Base-by-base conservation (phyloP, 2,113 vertebrate genomes). In the Poecilia latipinna region DNA sequence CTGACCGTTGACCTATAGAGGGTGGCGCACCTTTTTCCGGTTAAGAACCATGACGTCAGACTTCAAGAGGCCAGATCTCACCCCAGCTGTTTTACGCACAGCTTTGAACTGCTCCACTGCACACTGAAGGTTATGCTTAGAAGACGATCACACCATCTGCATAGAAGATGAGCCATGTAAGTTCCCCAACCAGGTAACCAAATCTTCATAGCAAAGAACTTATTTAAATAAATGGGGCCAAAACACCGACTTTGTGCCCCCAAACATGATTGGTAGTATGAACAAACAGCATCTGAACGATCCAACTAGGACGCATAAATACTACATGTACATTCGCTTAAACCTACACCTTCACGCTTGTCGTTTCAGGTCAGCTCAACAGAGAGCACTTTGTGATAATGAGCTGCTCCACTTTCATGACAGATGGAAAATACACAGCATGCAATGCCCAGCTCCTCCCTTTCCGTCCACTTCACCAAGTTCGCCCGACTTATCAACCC, bases 381-480 rank as follows among this genome's bases (percentile, higher is more conserved):
- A 69, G 89, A 87, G 88, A 93, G 90, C 93, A 93, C 93, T 92
- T 81, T 84, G 86, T 66, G 69, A 82, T 94, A 94, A 94, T 92
- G 92, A 94, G 90, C 86, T 93, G 93, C 93, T 94, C 93, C 84
- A 89, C 90, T 95, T 94, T 94, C 92, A 93, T 82, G 85, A 90
- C 93, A 93, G 91, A 94, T 94, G 94, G 94, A 95, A 94, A 95
- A 93, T 93, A 90, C 90, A 89, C 83, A 72, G 85, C 84, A 79
- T 61, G 79, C 83, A 54, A 39, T 65, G 68, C 82, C 83, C 70
- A 29, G 70, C 87, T 82, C 76, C 83, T 90, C 82, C 83, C 83
- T 70, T 77, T n/a, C 73, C 78, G 78, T 83, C 75, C 39, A 29
- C 78, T 68, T 65, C 24, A 70, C 70, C 78, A 65, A 44, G 61